phyloP scores from a whole-genome alignment of 2,888 invertebrate species.

The Eueremaeus valkanovi region DNA sequence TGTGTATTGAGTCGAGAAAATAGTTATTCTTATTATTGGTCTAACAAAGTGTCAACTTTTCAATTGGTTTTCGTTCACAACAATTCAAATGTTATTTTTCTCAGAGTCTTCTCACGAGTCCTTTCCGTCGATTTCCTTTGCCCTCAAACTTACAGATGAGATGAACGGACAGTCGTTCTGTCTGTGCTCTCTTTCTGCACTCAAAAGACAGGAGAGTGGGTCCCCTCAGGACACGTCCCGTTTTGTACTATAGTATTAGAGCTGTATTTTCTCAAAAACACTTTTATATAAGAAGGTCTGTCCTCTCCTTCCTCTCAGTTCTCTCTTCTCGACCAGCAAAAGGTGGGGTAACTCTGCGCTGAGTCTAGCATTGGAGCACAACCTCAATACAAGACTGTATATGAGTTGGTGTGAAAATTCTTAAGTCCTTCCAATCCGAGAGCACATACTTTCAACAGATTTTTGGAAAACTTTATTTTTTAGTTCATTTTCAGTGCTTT shows the following conservation, averaged over 20 bases:
- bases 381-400: not conserved
- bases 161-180: constrained; percentile 15
- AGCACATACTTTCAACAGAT: not conserved
- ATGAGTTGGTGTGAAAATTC: no score
- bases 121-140: constrained; percentile 2
- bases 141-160: not conserved
- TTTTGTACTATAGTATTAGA: constrained; percentile 2
- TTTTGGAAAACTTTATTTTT: constrained; percentile 3
- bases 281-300: constrained; percentile 25
- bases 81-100: not conserved
- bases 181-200: not conserved
- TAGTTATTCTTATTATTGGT: no score
- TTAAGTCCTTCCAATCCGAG: not conserved
- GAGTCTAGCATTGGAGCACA: not conserved
- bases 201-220: not conserved
- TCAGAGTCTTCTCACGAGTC: constrained; percentile 15
- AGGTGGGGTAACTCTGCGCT: constrained; percentile 13
- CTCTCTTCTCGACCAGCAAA: not conserved
- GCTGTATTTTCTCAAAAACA: not conserved
- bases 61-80: not conserved
- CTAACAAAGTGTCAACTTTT: no score
- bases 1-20: no score
- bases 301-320: not conserved
- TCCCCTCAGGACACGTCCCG: constrained; percentile 28
- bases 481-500: not conserved